Base-by-base conservation (phyloP, 2,113 vertebrate species). In the Eudyptes chrysolophus region DNA sequence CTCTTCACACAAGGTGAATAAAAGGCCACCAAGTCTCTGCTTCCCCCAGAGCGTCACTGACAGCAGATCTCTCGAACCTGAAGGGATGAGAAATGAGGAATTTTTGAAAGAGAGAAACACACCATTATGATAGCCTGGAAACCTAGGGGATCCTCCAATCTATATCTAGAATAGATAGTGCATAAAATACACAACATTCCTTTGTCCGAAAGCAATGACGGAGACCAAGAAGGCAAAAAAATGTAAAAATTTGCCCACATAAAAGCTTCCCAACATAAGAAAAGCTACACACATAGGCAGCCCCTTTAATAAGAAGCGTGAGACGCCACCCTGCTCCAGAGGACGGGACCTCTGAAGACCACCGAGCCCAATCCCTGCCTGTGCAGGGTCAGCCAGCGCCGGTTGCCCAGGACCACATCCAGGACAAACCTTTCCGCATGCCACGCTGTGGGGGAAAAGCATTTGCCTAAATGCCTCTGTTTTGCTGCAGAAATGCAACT, bases 401-500 rank as follows among this genome's bases (percentile, higher is more conserved):
- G 40, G 51, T 2, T 25, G 21, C 48, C 22, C 72, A 32, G 42
- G 38, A 10, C 18, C 60, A 2, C 0, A 3, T 21, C 70, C 70
- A 48, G 93, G 48, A 22, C 24, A 62, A 58, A 4, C 18, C 14
- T 54, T 29, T 10, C 46, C 11, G 2, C 6, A 0, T 2, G 34
- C 11, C 40, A n/a, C 2, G 0, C 4, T 3, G 7, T 0, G 11
- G 42, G 22, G 32, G 4, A 9, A 20, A 40, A 10, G 21, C 0
- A 1, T 26, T 44, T 57, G 11, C 69, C 60, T 21, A 6, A 52
- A 26, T 34, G 34, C 11, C 60, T n/a, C 25, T 13, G 62, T 4
- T 66, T 27, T 9, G 5, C 38, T 1, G 44, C 82, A 30, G 81
- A 11, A 51, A 42, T 4, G 26, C 40, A 36, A 1, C 32, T 60